Conservation (phyloP, 2,888 invertebrate genomes). For the Eurytoma californica region DNA sequence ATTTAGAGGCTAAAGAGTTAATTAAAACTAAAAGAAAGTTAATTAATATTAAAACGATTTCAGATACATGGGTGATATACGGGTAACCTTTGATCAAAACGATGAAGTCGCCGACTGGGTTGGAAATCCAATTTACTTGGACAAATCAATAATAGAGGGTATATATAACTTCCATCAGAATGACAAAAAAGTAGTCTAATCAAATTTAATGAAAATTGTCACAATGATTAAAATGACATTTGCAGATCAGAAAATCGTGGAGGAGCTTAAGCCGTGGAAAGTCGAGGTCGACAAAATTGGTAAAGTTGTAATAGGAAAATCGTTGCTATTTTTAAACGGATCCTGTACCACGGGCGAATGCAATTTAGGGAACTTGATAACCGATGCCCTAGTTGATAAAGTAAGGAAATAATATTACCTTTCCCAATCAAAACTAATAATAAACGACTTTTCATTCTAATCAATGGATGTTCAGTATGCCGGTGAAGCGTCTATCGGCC, state of each 20-base stretch:
- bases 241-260: conserved; percentile 79
- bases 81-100: conserved; percentile 81
- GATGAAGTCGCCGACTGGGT: conserved; percentile 82
- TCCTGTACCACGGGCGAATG: conserved; percentile 81
- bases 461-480: conserved; percentile 16
- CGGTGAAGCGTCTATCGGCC: conserved; percentile 82
- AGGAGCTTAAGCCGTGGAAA: conserved; percentile 79
- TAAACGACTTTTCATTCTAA: not conserved
- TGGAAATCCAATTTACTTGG: conserved; percentile 85
- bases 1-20: not conserved
- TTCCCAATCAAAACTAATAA: not conserved
- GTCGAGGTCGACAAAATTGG: conserved; percentile 78
- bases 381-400: conserved; percentile 83
- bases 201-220: not conserved
- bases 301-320: conserved; percentile 78
- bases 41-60: conserved; percentile 57
- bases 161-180: conserved; percentile 57
- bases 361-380: conserved; percentile 84
- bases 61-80: conserved; percentile 86
- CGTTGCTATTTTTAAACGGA: conserved; percentile 78
- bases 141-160: conserved; percentile 81
- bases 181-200: not conserved
- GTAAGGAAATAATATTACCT: conserved; percentile 73
- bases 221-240: conserved; percentile 60
- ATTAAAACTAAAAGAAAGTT: not conserved